Percentiles rank a stretch among this genome's conserved stretches.
Evolutionary conservation across 2,888 invertebrate species (phyloP).

Genomic region (Epistrophe eligans): DNA sequence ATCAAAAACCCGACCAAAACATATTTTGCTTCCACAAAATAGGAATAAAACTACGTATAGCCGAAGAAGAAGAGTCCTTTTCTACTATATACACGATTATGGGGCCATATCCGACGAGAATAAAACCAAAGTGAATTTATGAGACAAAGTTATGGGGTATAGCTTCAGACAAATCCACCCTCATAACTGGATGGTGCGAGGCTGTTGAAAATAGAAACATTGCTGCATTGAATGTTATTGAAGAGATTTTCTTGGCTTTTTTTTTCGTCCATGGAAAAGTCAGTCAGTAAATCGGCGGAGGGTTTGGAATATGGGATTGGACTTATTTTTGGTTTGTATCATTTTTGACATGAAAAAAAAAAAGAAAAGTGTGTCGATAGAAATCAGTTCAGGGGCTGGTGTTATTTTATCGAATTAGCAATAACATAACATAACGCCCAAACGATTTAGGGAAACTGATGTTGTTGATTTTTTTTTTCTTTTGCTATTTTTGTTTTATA

Average conservation of each 20-base stretch:
- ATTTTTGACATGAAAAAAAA: constrained; percentile 28
- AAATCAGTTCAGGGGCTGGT: not conserved
- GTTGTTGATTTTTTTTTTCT: not conserved
- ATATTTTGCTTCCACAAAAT: not conserved
- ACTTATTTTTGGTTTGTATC: constrained; percentile 26
- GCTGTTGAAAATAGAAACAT: constrained; percentile 42
- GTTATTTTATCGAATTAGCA: constrained; percentile 15
- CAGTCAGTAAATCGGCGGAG: not conserved
- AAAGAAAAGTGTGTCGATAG: constrained; percentile 13
- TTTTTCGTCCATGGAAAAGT: not conserved
- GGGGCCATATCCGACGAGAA: not conserved
- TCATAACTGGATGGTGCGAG: not conserved
- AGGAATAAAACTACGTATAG: not conserved
- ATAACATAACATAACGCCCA: constrained; percentile 12
- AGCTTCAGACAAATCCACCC: constrained; percentile 64
- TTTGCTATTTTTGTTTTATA: not conserved
- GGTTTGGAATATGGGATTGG: not conserved
- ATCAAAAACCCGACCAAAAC: not conserved
- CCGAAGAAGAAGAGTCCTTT: constrained; percentile 8
- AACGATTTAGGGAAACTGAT: not conserved
- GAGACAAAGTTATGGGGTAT: constrained; percentile 56
- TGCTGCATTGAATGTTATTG: constrained; percentile 51
- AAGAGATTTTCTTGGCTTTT: constrained; percentile 11
- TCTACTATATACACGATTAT: not conserved
- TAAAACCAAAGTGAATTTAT: constrained; percentile 36